A percentile compares a stretch with the other conserved stretches of the same genome.
phyloP scores from a whole-genome alignment of 1,140 invertebrate genomes.

The Diuraphis noxia region DNA sequence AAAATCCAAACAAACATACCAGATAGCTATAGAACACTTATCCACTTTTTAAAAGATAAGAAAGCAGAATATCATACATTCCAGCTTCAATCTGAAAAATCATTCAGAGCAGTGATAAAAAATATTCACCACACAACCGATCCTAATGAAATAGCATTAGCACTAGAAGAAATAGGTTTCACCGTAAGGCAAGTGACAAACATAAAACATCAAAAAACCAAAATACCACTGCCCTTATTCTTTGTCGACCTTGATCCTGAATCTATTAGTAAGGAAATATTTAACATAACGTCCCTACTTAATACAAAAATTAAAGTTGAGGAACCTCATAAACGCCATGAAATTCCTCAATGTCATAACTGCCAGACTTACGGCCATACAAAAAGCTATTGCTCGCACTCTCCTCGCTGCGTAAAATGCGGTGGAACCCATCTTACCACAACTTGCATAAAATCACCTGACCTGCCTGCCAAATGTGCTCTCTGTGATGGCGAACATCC shows the following conservation, averaged over 20 bases:
- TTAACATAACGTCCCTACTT: slow-evolving; percentile 56
- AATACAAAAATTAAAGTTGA: slow-evolving; percentile 57
- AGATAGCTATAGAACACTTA: not conserved
- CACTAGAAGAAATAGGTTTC: slow-evolving; percentile 35
- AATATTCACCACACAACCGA: slow-evolving; percentile 58
- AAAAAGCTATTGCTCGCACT: not conserved
- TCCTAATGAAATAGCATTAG: slow-evolving; percentile 56
- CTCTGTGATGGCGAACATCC: slow-evolving; percentile 11
- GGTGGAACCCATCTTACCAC: not conserved
- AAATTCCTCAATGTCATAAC: slow-evolving; percentile 20
- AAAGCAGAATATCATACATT: slow-evolving; percentile 57
- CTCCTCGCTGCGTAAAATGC: slow-evolving; percentile 11
- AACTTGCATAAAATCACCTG: not conserved
- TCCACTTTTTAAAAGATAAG: not conserved
- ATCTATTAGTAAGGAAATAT: slow-evolving; percentile 60
- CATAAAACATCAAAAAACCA: slow-evolving; percentile 55
- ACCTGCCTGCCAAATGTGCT: not conserved
- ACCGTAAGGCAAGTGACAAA: slow-evolving; percentile 8
- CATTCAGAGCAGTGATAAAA: slow-evolving; percentile 58
- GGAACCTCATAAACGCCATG: not conserved
- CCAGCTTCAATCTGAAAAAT: slow-evolving; percentile 58
- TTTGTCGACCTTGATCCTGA: slow-evolving; percentile 59
- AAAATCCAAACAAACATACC: not conserved
- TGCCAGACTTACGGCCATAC: not conserved
- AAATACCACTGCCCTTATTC: slow-evolving; percentile 58